phyloP scores from a whole-genome alignment of 2,888 invertebrate species.

The Perithous albicinctus region DNA sequence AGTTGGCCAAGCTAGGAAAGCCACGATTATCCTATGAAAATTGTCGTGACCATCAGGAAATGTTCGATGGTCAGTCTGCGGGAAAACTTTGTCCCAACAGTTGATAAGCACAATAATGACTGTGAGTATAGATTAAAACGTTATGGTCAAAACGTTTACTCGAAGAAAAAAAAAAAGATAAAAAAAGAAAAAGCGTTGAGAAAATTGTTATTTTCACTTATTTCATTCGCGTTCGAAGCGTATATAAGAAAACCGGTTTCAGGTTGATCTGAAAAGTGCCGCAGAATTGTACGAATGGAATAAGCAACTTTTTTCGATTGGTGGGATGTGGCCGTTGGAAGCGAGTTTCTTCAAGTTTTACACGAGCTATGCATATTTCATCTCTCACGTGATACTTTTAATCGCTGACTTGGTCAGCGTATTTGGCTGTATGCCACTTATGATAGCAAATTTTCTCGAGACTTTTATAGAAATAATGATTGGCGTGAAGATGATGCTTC shows the following conservation, averaged over 20 bases:
- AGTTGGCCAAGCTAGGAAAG: neutral
- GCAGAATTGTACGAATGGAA: constrained; percentile 49
- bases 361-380: constrained; percentile 33
- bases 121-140: neutral
- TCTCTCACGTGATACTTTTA: constrained; percentile 12
- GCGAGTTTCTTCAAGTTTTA: constrained; percentile 27
- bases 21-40: neutral
- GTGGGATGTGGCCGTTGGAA: constrained; percentile 49
- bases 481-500: constrained; percentile 43
- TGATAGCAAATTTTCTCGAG: constrained; percentile 47
- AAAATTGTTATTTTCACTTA: neutral
- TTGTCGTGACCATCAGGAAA: constrained; percentile 2
- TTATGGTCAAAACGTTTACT: neutral
- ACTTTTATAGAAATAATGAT: constrained; percentile 41
- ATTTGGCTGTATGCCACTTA: constrained; percentile 32
- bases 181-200: neutral
- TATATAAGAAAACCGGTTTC: neutral
- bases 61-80: constrained; percentile 14
- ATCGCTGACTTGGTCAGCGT: constrained; percentile 40
- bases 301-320: constrained; percentile 40
- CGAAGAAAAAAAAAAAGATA: too few species aligned
- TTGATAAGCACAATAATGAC: neutral
- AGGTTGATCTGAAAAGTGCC: constrained; percentile 42
- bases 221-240: neutral
- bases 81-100: neutral